Evolutionary conservation across 2,888 invertebrate species (phyloP).

Genomic region (Melanotus villosus): DNA sequence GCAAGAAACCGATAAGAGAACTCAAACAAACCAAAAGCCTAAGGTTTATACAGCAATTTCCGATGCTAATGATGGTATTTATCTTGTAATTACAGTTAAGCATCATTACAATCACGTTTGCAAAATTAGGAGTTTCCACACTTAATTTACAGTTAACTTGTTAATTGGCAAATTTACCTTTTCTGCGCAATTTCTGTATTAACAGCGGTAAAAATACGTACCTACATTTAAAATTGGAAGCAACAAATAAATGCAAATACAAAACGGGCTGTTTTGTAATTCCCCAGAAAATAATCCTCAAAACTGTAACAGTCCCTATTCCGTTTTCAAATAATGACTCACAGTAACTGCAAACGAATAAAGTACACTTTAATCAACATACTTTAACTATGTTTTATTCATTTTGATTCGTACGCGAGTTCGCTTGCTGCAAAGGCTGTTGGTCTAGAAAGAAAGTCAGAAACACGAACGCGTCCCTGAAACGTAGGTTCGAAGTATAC

Average conservation of each 20-base stretch:
- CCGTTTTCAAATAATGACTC: not conserved
- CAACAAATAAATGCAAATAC: not conserved
- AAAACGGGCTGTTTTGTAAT: not conserved
- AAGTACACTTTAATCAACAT: slow-evolving; percentile 16
- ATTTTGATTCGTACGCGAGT: slow-evolving; percentile 15
- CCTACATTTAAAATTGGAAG: not conserved
- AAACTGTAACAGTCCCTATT: not conserved
- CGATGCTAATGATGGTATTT: too few species aligned
- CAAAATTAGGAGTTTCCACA: too few species aligned
- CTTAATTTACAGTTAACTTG: too few species aligned
- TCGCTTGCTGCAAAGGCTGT: not conserved
- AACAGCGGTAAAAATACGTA: not conserved
- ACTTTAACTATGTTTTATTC: slow-evolving; percentile 41
- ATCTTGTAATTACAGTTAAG: too few species aligned
- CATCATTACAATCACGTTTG: too few species aligned
- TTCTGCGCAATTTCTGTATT: too few species aligned
- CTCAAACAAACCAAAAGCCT: too few species aligned
- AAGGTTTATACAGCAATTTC: too few species aligned
- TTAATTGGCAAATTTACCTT: too few species aligned
- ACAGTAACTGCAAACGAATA: slow-evolving; percentile 10
- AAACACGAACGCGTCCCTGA: slow-evolving; percentile 12
- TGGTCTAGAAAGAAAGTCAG: slow-evolving; percentile 2
- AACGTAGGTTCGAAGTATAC: slow-evolving; percentile 22
- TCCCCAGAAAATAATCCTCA: not conserved
- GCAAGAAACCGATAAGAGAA: too few species aligned